phyloP scores from a whole-genome alignment of 35 echinoderm and acorn worm genomes.

The Apostichopus parvimensis region DNA sequence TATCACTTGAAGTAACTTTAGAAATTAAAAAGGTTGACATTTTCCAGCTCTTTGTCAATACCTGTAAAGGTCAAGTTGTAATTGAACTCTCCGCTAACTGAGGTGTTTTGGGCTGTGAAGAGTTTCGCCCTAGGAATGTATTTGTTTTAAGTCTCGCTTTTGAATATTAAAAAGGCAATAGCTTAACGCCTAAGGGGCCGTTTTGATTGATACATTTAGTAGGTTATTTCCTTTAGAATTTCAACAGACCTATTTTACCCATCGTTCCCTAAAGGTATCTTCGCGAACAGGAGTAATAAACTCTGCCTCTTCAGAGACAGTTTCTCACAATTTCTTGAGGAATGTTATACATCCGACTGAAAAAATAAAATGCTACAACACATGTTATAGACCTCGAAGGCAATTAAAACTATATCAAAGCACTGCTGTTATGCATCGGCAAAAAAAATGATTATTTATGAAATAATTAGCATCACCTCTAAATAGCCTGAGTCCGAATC shows the following conservation, averaged over 20 bases:
- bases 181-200: background rate
- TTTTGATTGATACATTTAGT: slow-evolving; percentile 43
- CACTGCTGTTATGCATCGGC: too few relatives aligned
- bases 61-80: slow-evolving; percentile 34
- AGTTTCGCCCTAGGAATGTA: slow-evolving; percentile 1
- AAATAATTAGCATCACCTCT: too few relatives aligned
- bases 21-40: background rate
- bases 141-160: slow-evolving; percentile 2
- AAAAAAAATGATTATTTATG: too few relatives aligned
- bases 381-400: too few relatives aligned
- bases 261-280: slow-evolving; percentile 1
- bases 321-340: too few relatives aligned
- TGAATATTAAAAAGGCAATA: slow-evolving; percentile 30
- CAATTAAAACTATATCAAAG: too few relatives aligned
- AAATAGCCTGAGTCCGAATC: too few relatives aligned
- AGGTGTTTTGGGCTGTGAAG: background rate
- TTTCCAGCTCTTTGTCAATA: background rate
- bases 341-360: too few relatives aligned
- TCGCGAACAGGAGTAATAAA: too few relatives aligned
- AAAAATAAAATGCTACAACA: too few relatives aligned
- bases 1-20: slow-evolving; percentile 3
- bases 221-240: background rate
- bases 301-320: too few relatives aligned
- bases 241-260: slow-evolving; percentile 18
- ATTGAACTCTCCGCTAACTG: background rate